Conservation (phyloP, 2,113 vertebrate genomes). For the Australoheros scitulus region DNA sequence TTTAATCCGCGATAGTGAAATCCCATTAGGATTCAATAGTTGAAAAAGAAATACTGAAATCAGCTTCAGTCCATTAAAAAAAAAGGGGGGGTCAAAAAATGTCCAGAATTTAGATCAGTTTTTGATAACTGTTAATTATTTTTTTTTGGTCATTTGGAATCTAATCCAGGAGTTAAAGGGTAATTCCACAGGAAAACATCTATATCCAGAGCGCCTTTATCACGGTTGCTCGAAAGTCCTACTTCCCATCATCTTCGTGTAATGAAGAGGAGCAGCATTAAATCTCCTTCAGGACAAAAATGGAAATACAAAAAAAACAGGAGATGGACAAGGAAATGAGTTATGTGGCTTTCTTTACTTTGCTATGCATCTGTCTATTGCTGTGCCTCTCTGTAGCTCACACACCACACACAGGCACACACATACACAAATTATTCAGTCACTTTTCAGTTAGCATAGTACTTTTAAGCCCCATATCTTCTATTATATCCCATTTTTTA, state of each 20-base stretch:
- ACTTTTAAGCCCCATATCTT: background rate
- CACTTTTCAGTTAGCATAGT: constrained; percentile 21
- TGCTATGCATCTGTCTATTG: constrained; percentile 57
- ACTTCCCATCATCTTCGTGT: constrained; percentile 68
- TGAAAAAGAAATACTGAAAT: constrained; percentile 69
- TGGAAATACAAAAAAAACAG: constrained; percentile 50
- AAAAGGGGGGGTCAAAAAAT: constrained; percentile 27
- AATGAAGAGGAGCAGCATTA: constrained; percentile 60
- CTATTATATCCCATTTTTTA: background rate
- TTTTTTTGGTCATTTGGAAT: constrained; percentile 52
- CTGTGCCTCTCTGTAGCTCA: constrained; percentile 30
- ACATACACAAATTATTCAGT: constrained; percentile 39
- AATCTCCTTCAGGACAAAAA: constrained; percentile 63
- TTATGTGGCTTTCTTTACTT: constrained; percentile 57
- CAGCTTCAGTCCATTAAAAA: constrained; percentile 72
- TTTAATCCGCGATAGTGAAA: constrained; percentile 76
- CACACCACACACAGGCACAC: constrained; percentile 22
- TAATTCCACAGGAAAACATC: constrained; percentile 77
- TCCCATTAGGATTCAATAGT: constrained; percentile 74
- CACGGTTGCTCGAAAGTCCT: constrained; percentile 60
- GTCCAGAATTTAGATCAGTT: constrained; percentile 56
- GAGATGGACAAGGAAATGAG: constrained; percentile 64
- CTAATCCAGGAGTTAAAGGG: constrained; percentile 73
- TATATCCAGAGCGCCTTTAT: constrained; percentile 71
- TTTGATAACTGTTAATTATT: constrained; percentile 45